Evolutionary conservation across 1,140 invertebrate species (phyloP).

Genomic region (Choristoneura fumiferana): DNA sequence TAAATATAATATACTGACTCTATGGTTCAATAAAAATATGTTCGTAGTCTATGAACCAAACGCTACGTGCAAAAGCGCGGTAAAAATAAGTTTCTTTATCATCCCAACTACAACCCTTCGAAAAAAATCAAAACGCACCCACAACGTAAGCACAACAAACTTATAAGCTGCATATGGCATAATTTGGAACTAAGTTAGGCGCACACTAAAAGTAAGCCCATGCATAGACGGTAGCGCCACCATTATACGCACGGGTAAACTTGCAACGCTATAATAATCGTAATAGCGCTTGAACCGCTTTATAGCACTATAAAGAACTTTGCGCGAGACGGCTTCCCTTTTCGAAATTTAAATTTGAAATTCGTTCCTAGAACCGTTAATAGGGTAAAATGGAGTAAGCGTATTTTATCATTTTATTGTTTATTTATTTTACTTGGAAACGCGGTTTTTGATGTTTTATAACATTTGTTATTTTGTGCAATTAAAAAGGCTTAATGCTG

Average conservation of each 20-base stretch:
- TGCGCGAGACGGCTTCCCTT: conserved; percentile 14
- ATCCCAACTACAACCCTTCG: not conserved
- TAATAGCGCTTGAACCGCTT: conserved; percentile 17
- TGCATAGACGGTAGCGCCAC: not conserved
- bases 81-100: conserved; percentile 14
- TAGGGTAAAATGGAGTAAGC: conserved; percentile 15
- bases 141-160: not conserved
- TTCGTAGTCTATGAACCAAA: not conserved
- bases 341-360: conserved; percentile 18
- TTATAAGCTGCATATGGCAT: not conserved
- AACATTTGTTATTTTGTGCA: conserved; percentile 8
- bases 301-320: conserved; percentile 19
- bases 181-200: not conserved
- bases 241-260: not conserved
- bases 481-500: conserved; percentile 10
- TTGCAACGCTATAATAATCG: conserved; percentile 9
- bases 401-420: conserved; percentile 16
- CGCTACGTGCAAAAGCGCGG: conserved; percentile 10
- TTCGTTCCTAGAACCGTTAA: conserved; percentile 17
- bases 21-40: conserved; percentile 12
- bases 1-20: not conserved
- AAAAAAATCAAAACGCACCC: conserved; percentile 14
- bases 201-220: not conserved
- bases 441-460: conserved; percentile 3
- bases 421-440: conserved; percentile 19